Base-by-base conservation (phyloP, 2,797 vertebrate species). In the Cuculus canorus region DNA sequence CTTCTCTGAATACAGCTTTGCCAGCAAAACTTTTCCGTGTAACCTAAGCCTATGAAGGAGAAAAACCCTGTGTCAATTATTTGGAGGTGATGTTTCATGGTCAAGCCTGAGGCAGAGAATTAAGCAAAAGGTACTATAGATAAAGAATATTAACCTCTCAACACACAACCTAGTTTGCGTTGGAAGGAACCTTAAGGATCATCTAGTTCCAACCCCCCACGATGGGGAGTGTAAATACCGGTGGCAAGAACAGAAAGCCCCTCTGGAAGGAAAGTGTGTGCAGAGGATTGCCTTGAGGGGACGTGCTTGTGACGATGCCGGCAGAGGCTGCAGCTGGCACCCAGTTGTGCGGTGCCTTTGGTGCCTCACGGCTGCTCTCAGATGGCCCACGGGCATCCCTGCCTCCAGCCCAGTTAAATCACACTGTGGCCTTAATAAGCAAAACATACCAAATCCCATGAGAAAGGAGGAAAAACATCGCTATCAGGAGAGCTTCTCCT, bases 321-420 rank as follows among this genome's bases (percentile, higher is more conserved):
- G 59, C 71, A 37, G 77, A 14, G 48, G 72, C 68, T 23, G 75
- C 3, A 7, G 56, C 25, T 7, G 65, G 43, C 32, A 9, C 61
- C 76, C 54, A 1, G 45, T 5, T 9, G 21, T 5, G 15, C 15
- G 18, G 33, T 18, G 82, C 14, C 54, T 4, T 5, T 17, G 5
- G 48, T 0, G 28, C 13, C 32, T 30, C 28, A 0, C 2, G 65
- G 59, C 5, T 79, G 45, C 80, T 53, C 19, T 15, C 1, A 13
- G n/a, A 61, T 7, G 39, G 33, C 88, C 35, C 43, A 1, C 8
- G 35, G 63, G 53, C 76, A 92, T 25, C 6, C 1, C 68, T n/a
- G 50, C 47, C 82, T 63, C 37, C 82, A 32, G 86, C 13, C 48
- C 84, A 28, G 13, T 53, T 13, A 22, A 68, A 25, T 56, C 6